Evolutionary conservation across 2,888 invertebrate species (phyloP).

Genomic region (Phlogophora meticulosa): DNA sequence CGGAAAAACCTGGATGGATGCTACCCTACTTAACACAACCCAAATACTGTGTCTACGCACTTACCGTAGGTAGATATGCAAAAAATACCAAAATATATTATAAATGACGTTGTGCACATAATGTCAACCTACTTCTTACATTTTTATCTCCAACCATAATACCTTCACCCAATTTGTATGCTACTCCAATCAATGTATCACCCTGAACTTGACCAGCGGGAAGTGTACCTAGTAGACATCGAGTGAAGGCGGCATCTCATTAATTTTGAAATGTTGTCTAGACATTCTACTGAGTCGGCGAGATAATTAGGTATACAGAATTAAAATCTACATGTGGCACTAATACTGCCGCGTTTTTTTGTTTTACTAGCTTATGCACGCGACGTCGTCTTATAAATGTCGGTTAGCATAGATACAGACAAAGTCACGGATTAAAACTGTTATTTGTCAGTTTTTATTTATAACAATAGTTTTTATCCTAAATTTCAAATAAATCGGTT

Average conservation of each 20-base stretch:
- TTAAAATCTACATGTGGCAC: no score
- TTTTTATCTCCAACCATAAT: slow-evolving; percentile 9
- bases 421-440: no score
- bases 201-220: slow-evolving; percentile 55
- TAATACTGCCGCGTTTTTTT: no score
- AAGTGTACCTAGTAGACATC: slow-evolving; percentile 19
- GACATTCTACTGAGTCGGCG: slow-evolving; percentile 10
- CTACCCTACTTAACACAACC: not conserved
- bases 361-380: no score
- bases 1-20: no score
- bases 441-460: no score
- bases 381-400: no score
- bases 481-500: no score
- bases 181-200: slow-evolving; percentile 11
- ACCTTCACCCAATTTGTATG: not conserved
- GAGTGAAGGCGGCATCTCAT: slow-evolving; percentile 45
- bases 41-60: slow-evolving; percentile 3
- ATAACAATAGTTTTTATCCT: no score
- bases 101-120: slow-evolving; percentile 33
- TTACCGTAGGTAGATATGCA: not conserved
- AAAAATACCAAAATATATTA: slow-evolving; percentile 13
- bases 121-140: slow-evolving; percentile 29
- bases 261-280: slow-evolving; percentile 37
- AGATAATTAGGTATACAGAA: not conserved
- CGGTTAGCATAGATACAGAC: no score